phyloP scores from a whole-genome alignment of 2,888 invertebrate genomes.

The Ariolimax columbianus region DNA sequence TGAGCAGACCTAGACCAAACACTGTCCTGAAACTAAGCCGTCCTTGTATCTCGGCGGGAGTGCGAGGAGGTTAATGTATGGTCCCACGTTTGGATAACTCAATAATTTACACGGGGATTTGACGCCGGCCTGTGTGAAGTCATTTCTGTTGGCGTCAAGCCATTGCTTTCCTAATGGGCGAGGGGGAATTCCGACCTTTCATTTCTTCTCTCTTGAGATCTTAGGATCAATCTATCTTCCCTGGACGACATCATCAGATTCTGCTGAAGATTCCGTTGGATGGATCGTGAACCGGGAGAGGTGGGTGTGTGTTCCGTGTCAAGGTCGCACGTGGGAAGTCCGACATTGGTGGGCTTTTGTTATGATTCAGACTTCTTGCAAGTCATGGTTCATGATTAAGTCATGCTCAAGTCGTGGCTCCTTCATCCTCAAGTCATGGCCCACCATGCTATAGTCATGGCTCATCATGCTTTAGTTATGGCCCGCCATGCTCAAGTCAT shows the following conservation, averaged over 20 bases:
- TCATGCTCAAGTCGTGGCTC: too few species aligned
- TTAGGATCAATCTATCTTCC: background rate
- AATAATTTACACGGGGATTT: background rate
- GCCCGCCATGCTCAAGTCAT: too few species aligned
- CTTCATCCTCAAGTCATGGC: too few species aligned
- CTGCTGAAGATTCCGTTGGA: background rate
- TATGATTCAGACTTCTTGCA: too few species aligned
- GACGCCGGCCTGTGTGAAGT: background rate
- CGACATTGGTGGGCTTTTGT: too few species aligned
- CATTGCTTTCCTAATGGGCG: background rate
- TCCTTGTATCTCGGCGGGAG: background rate
- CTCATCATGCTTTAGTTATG: too few species aligned
- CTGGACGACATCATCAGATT: background rate
- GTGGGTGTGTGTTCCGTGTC: too few species aligned
- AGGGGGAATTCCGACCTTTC: background rate
- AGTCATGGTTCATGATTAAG: too few species aligned
- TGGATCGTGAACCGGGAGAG: background rate
- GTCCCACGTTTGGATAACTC: background rate
- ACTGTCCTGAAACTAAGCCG: background rate
- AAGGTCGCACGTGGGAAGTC: too few species aligned
- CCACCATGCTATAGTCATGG: too few species aligned
- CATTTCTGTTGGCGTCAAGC: background rate
- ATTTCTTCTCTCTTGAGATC: background rate
- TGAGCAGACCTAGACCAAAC: background rate
- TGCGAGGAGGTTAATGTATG: background rate